Evolutionary conservation across 1,140 invertebrate genomes (phyloP), one percentile per base, ranked within the genome.

Genomic region (Aleiodes sp.): DNA sequence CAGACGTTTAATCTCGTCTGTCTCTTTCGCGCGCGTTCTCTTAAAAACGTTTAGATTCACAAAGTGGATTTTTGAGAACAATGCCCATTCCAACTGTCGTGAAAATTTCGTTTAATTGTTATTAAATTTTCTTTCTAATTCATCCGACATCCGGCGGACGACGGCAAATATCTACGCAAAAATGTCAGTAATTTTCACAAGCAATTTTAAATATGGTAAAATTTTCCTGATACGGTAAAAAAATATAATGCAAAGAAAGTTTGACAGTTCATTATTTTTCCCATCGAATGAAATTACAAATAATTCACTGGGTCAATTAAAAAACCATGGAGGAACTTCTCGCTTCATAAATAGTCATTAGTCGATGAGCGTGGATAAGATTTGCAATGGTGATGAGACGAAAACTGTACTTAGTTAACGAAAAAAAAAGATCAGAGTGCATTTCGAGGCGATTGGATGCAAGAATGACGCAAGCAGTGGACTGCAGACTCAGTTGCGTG

Each of bases 81-180:
- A 80, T 80, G 63, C 65, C 71, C 75, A 78, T 79, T 79, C 74
- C 74, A 19, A 43, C 66, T 61, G 52, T 69, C 70, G 74, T 74
- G 72, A 75, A 79, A 76, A 74, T 77, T 70, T 64, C 70, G 56
- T 72, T 77, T 77, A 76, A 78, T 79, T 80, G 70, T 64, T 59
- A 75, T 75, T 76, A 70, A 75, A 33, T 61, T 75, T 75, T 78
- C 75, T 79, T 68, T 62, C 16, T 43, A 29, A 26, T 35, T 19
- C 56, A 59, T 39, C 6, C 59, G n/a, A 19, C 26, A 63, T 68
- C 57, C 66, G 61, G 10, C 66, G 35, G 46, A 57, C 31, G 56
- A 14, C 28, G 29, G 4, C 7, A 3, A 12, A 9, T 63, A 39
- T 41, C 16, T 64, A 33, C 35, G 9, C 19, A 33, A 28, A n/a